Conservation (phyloP, 1,140 invertebrate genomes). For the Marisa cornuarietis region DNA sequence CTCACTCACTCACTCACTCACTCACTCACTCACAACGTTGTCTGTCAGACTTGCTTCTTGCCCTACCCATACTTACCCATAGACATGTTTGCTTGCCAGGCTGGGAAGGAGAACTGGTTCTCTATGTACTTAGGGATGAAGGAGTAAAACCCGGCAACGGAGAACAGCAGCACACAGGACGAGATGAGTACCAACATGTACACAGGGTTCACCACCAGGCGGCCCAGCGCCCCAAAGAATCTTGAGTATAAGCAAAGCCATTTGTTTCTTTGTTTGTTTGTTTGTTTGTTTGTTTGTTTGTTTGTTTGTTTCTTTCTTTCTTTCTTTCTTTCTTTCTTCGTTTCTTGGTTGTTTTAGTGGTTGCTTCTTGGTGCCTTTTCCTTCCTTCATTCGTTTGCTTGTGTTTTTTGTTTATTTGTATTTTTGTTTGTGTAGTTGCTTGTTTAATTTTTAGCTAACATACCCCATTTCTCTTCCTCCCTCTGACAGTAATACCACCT, state of each 20-base stretch:
- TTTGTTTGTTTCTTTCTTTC: no score
- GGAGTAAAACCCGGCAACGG: background rate
- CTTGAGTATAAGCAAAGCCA: background rate
- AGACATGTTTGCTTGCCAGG: constrained; percentile 17
- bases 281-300: no score
- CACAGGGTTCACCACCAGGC: constrained; percentile 17
- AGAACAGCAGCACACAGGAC: constrained; percentile 7
- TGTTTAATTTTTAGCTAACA: no score
- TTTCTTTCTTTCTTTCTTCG: background rate
- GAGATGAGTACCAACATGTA: constrained; percentile 2
- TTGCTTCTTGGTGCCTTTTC: background rate
- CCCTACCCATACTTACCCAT: constrained; percentile 23
- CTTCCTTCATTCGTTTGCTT: no score
- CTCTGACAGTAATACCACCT: no score
- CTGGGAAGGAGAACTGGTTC: constrained; percentile 22
- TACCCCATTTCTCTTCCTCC: no score
- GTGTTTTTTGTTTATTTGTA: no score
- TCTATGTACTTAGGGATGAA: constrained; percentile 25
- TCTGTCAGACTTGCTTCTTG: background rate
- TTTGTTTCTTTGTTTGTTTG: no score
- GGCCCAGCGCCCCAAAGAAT: constrained; percentile 1
- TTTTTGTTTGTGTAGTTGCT: no score
- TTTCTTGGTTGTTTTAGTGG: no score
- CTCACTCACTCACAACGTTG: no score
- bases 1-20: no score